Conservation (phyloP, 1,140 invertebrate species). For the Acromyrmex heyeri region DNA sequence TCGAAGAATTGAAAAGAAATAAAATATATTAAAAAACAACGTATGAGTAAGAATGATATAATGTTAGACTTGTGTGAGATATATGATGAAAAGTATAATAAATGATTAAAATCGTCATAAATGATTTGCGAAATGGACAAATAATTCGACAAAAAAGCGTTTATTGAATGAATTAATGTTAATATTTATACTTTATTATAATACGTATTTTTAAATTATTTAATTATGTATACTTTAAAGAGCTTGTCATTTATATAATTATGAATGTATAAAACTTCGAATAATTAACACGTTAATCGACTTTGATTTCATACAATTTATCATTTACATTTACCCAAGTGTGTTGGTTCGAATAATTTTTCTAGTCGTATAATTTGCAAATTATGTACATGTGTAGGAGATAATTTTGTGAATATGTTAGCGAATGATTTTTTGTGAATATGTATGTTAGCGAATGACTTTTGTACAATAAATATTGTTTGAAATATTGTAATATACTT, state of each 20-base stretch:
- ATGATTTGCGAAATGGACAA: not conserved
- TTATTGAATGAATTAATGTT: conserved; percentile 8
- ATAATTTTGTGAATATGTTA: conserved; percentile 43
- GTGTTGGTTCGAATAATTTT: conserved; percentile 1
- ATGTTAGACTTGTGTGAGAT: not conserved
- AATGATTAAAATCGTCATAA: not conserved
- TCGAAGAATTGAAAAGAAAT: not conserved
- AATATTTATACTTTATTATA: not conserved
- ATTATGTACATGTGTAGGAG: conserved; percentile 8
- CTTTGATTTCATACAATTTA: conserved; percentile 1
- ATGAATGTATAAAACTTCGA: not conserved
- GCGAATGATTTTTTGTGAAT: conserved; percentile 31
- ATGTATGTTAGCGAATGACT: conserved; percentile 40
- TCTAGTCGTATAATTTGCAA: not conserved
- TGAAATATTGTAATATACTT: conserved; percentile 4
- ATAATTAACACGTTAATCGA: conserved; percentile 28
- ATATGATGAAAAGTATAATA: not conserved
- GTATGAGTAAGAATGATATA: conserved; percentile 14
- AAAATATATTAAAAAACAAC: conserved; percentile 12
- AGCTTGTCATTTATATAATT: conserved; percentile 9
- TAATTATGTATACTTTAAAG: conserved; percentile 14
- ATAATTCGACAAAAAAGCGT: not conserved
- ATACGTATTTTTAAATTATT: not conserved
- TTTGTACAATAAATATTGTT: conserved; percentile 57
- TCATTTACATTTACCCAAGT: not conserved